Evolutionary conservation across 30 jellyfish, hydroid and myxozoan species (phyloP).

Genomic region (Clytia hemisphaerica): DNA sequence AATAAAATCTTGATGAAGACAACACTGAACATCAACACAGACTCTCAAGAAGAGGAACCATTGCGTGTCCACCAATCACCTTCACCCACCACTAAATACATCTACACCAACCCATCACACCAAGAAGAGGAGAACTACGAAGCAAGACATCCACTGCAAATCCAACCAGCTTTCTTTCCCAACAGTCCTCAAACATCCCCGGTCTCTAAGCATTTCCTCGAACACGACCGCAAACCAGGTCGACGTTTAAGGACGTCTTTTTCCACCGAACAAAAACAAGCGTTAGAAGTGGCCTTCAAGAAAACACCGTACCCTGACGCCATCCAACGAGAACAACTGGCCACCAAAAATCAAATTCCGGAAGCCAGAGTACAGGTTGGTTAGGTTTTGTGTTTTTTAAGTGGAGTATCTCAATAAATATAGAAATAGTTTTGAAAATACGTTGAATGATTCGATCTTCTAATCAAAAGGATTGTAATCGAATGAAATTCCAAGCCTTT

Average conservation of each 20-base stretch:
- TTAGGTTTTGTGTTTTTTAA: background rate
- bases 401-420: background rate
- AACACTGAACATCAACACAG: too few relatives aligned
- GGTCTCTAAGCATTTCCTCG: constrained; percentile 10
- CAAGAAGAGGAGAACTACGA: constrained; percentile 15
- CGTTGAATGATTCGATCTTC: background rate
- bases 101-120: constrained; percentile 16
- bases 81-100: constrained; percentile 15
- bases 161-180: constrained; percentile 21
- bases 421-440: background rate
- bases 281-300: constrained; percentile 76
- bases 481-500: background rate
- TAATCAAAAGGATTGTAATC: background rate
- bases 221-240: constrained; percentile 40
- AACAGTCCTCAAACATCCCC: constrained; percentile 3
- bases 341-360: constrained; percentile 67
- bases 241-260: constrained; percentile 76
- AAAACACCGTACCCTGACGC: constrained; percentile 93
- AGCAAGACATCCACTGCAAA: constrained; percentile 41
- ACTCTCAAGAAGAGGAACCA: background rate
- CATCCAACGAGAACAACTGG: constrained; percentile 70
- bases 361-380: constrained; percentile 96
- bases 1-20: too few relatives aligned
- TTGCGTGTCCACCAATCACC: background rate
- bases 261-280: constrained; percentile 67